Evolutionary conservation across 2,113 vertebrate genomes (phyloP).

Genomic region (Eubucco bourcierii): DNA sequence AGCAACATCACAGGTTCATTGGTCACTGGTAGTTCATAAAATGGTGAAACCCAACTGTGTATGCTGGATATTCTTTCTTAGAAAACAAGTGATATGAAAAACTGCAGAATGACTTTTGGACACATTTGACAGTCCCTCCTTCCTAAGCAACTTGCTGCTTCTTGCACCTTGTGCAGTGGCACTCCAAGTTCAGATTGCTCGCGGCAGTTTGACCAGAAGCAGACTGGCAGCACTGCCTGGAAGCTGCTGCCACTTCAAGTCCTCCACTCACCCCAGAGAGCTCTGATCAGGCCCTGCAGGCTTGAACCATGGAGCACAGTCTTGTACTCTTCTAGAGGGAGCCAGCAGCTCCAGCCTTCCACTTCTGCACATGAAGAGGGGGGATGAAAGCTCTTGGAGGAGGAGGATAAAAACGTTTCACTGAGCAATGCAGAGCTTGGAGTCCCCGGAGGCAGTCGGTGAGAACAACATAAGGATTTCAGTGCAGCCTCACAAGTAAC

Average conservation of each 20-base stretch:
- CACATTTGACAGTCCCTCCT: neutral
- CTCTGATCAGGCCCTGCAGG: neutral
- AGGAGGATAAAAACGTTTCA: neutral
- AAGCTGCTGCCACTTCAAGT: neutral
- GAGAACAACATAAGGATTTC: neutral
- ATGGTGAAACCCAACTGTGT: neutral
- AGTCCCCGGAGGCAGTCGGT: neutral
- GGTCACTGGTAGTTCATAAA: neutral
- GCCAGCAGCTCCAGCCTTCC: neutral
- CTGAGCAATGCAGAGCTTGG: neutral
- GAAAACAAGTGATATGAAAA: neutral
- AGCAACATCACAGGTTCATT: neutral
- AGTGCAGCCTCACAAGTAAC: neutral
- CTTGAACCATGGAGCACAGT: neutral
- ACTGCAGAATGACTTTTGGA: neutral
- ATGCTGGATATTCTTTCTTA: neutral
- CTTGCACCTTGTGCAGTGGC: neutral
- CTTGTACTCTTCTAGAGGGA: neutral
- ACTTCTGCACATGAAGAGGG: neutral
- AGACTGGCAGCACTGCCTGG: neutral
- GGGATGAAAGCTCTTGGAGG: neutral
- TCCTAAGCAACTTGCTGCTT: neutral
- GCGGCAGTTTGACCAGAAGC: neutral
- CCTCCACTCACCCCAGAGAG: rapidly evolving
- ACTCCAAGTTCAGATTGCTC: neutral